Evolutionary conservation across 2,797 vertebrate genomes (phyloP), one percentile per base, ranked within the genome.

Genomic region (Mus minutoides): DNA sequence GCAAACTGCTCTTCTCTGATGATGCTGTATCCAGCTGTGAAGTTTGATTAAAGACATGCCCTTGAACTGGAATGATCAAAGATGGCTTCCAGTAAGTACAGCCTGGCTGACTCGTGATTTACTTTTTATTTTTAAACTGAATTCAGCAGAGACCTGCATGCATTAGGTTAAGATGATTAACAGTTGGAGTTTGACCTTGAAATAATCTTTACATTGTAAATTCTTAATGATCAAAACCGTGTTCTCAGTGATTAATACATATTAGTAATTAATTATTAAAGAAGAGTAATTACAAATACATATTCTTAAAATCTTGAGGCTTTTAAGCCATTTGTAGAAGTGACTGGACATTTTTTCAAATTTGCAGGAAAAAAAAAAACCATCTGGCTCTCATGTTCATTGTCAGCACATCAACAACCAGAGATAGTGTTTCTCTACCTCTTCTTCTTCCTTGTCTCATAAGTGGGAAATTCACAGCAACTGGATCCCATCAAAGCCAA

Each of bases 201-300:
- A 97, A 97, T 96, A 97, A 97, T 93, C 91, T 96, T 97, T 96
- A 96, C 91, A 94, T 95, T 95, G 94, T 97, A 98, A 96, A 97
- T 97, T 97, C 73, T 96, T 97, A 96, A 97, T 96, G 94, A 97
- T 89, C 94, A 97, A 97, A 98, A 98, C 40, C 94, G 82, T 87
- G 94, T 97, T 96, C 97, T 96, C 94, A 88, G 91, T 95, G 96
- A 98, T 97, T 98, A 98, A 97, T 97, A 96, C 49, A 80, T 95
- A 96, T 91, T 93, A 96, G 95, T 75, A 96, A 97, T 97, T 94
- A 98, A 97, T 97, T 97, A 97, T 95, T 97, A 97, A 98, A 98
- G 56, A 52, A 92, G 83, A 94, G 97, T 97, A 95, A 98, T 97
- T 97, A 69, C 96, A 97, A 97, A 93, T 90, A 97, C 24, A 95